Evolutionary conservation across 1,140 invertebrate genomes (phyloP).

Genomic region (Heliconius eleuchia): DNA sequence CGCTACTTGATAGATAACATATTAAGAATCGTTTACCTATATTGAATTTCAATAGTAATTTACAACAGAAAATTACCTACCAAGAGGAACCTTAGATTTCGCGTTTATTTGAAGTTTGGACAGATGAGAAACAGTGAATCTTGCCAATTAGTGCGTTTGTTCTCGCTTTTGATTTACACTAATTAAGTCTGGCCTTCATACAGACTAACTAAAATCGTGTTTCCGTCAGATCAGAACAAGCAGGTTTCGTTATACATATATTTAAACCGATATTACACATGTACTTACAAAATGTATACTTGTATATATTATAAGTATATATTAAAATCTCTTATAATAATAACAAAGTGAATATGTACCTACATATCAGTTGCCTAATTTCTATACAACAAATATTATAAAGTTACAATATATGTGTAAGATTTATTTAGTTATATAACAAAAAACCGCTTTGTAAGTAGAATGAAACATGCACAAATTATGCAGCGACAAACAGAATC

Average conservation of each 20-base stretch:
- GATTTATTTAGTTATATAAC: not conserved
- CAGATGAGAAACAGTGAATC: not conserved
- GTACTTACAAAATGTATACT: no score
- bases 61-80: no score
- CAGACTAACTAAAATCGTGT: not conserved
- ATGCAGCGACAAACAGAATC: not conserved
- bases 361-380: no score
- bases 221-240: no score
- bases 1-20: no score
- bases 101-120: no score
- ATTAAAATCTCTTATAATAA: no score
- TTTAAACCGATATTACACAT: no score
- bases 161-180: not conserved
- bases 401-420: not conserved
- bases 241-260: no score
- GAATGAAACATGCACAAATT: constrained; percentile 5
- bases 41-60: no score
- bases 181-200: not conserved
- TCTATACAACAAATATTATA: not conserved
- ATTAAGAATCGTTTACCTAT: no score
- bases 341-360: not conserved
- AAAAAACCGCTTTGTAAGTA: not conserved
- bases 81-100: not conserved
- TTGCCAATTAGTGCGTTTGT: not conserved
- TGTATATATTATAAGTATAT: no score